Percentiles rank a stretch among this genome's conserved stretches.
phyloP scores from a whole-genome alignment of 2,888 invertebrate species.

The Nezara viridula region DNA sequence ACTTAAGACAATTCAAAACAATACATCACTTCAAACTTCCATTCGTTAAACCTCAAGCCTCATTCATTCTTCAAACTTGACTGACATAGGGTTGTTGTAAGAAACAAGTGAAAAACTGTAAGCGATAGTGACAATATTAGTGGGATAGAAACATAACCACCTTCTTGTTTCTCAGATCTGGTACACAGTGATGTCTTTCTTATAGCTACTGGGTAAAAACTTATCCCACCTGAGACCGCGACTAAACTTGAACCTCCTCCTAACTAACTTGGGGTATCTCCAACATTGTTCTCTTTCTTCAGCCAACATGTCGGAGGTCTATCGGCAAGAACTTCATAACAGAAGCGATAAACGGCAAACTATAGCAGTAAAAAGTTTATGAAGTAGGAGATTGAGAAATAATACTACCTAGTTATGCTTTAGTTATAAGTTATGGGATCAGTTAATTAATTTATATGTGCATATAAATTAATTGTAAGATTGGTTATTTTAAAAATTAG shows the following conservation, averaged over 20 bases:
- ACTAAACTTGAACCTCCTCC: not conserved
- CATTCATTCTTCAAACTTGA: no score
- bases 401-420: no score
- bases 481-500: no score
- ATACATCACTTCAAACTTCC: no score
- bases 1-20: not conserved
- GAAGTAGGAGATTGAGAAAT: not conserved
- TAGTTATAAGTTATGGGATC: no score
- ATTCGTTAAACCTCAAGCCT: no score
- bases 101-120: not conserved
- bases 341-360: not conserved
- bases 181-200: not conserved
- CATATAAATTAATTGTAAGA: no score
- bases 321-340: not conserved
- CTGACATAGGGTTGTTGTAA: no score
- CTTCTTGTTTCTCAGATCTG: not conserved
- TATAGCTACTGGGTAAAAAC: not conserved
- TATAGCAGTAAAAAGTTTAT: not conserved
- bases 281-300: constrained; percentile 21
- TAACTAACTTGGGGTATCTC: not conserved
- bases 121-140: not conserved
- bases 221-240: not conserved
- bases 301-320: not conserved
- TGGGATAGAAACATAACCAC: not conserved
- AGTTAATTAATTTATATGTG: no score